Base-by-base conservation (phyloP, 2,888 invertebrate species). In the Girardia tigrina region DNA sequence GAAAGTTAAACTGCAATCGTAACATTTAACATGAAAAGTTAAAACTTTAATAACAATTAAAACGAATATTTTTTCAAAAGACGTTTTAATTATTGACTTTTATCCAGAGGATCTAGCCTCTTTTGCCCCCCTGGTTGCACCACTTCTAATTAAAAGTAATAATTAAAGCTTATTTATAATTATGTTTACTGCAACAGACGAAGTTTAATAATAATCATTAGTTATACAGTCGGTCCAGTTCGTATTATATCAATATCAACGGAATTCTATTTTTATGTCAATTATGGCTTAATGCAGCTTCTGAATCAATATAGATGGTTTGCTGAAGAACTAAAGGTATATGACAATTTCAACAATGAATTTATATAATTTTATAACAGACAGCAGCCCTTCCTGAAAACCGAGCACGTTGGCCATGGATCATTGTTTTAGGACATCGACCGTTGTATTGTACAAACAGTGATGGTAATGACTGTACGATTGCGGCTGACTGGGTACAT, bases 211-310 rank as follows among this genome's bases (percentile, higher is more conserved):
- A n/a, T n/a, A n/a, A n/a, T n/a, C n/a, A n/a, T n/a, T n/a, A n/a
- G n/a, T n/a, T n/a, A n/a, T n/a, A n/a, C n/a, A n/a, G n/a, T n/a
- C n/a, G n/a, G n/a, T 6, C 84, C 84, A 1, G 81, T 81, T 1
- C 85, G 84, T 77, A 90, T 97, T 80, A 88, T 98, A 75, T 90
- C 90, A 26, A 88, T 97, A 80, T 91, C 92, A 77, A 94, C 95
- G 0, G 97, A 98, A 86, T 90, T 90, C 76, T 75, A 80, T 71
- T 97, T 95, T 85, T 97, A 94, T 85, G 95, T 89, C 84, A 86
- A 90, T 42, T 94, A 90, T 82, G 95, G 95, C 0, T 82, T 90
- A 56, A 89, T 90, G 80, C 89, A 90, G 78, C 79, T 80, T 16
- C 29, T 79, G 6, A 78, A 79, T 27, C 83, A 84, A 78, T 83